Percentiles rank a stretch among this genome's conserved stretches.
Evolutionary conservation across 2,888 invertebrate genomes (phyloP).

Genomic region (Limnephilus auricula): DNA sequence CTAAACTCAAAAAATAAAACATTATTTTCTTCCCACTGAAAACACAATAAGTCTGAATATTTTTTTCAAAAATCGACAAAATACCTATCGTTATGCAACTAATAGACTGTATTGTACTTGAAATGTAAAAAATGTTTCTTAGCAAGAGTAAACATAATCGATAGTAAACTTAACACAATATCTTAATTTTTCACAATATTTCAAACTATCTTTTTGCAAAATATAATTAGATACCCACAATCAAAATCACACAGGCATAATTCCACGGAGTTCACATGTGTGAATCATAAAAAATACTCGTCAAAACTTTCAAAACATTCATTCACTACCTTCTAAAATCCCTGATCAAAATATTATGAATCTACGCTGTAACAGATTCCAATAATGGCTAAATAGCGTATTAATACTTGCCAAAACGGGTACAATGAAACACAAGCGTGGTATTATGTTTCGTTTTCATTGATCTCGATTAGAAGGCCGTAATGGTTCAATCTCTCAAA

Average conservation of each 20-base stretch:
- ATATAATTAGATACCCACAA: not conserved
- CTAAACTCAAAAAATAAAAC: too few relatives aligned
- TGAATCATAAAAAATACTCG: not conserved
- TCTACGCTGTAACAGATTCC: not conserved
- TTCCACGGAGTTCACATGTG: not conserved
- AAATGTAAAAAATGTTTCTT: too few relatives aligned
- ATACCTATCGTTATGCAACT: too few relatives aligned
- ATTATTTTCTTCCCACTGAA: too few relatives aligned
- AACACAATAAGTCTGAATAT: too few relatives aligned
- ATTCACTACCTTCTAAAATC: not conserved
- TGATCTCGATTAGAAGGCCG: not conserved
- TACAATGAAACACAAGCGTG: not conserved
- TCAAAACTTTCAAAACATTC: not conserved
- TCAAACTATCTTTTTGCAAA: not conserved
- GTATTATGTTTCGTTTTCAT: not conserved
- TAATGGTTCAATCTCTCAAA: not conserved
- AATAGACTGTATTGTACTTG: not conserved
- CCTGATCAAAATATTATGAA: not conserved
- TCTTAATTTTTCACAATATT: not conserved
- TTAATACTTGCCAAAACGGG: slow-evolving; percentile 2
- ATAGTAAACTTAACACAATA: not conserved
- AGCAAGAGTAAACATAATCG: too few relatives aligned
- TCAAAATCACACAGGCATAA: not conserved
- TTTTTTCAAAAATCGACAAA: too few relatives aligned
- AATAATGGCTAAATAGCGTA: not conserved